A percentile compares a stretch with the other conserved stretches of the same genome.
Evolutionary conservation across 2,888 invertebrate species (phyloP).

Genomic region (Yponomeuta cagnagella): DNA sequence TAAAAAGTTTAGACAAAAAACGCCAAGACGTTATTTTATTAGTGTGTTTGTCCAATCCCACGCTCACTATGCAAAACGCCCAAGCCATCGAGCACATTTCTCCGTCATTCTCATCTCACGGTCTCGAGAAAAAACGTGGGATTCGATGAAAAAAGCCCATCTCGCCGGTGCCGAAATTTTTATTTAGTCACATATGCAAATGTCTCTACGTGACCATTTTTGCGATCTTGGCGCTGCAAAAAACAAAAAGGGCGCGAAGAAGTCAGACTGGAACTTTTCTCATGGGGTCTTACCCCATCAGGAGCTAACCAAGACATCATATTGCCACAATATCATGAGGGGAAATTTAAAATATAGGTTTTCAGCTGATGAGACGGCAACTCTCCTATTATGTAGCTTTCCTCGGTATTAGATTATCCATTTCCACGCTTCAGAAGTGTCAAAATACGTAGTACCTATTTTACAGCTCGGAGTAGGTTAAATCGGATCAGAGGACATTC

Average conservation of each 20-base stretch:
- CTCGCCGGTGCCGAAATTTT: slow-evolving; percentile 35
- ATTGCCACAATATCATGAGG: too few relatives aligned
- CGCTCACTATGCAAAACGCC: slow-evolving; percentile 48
- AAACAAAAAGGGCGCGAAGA: slow-evolving; percentile 48
- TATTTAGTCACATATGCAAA: slow-evolving; percentile 71
- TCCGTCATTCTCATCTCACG: slow-evolving; percentile 38
- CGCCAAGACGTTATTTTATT: slow-evolving; percentile 33
- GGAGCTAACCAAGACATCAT: too few relatives aligned
- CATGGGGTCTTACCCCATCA: neutral
- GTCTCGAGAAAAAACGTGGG: slow-evolving; percentile 59
- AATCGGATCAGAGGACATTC: too few relatives aligned
- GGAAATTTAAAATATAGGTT: too few relatives aligned
- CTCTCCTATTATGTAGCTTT: too few relatives aligned
- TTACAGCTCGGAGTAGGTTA: too few relatives aligned
- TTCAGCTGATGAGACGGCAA: too few relatives aligned
- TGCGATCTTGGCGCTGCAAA: slow-evolving; percentile 55
- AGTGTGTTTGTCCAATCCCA: slow-evolving; percentile 31
- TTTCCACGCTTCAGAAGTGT: too few relatives aligned
- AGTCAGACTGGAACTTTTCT: slow-evolving; percentile 61
- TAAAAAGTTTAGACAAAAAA: slow-evolving; percentile 13
- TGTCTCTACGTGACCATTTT: slow-evolving; percentile 68
- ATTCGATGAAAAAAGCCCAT: slow-evolving; percentile 58
- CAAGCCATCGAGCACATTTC: slow-evolving; percentile 44
- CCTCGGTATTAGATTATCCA: too few relatives aligned
- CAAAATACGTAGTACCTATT: too few relatives aligned